Evolutionary conservation across 2,888 invertebrate species (phyloP).

Genomic region (Luperina nickerlii): DNA sequence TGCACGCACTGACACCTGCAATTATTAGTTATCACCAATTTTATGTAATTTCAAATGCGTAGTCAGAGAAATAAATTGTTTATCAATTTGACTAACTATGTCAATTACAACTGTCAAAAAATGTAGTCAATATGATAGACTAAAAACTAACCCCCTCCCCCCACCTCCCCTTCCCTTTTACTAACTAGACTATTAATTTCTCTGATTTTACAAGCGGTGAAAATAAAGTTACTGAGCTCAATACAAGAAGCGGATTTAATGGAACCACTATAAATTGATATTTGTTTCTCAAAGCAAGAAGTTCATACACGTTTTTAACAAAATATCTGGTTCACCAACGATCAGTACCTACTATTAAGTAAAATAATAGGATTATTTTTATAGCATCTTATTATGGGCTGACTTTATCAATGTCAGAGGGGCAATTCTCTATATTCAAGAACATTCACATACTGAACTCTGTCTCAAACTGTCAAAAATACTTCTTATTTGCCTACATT

Average conservation of each 20-base stretch:
- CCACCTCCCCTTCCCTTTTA: no score
- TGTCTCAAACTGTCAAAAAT: no score
- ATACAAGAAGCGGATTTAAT: background rate
- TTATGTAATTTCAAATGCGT: background rate
- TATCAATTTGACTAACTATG: no score
- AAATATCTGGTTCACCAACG: background rate
- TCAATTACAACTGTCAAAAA: no score
- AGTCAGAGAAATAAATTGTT: background rate
- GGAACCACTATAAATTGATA: no score
- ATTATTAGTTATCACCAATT: background rate
- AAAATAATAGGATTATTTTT: constrained; percentile 11
- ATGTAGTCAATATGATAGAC: no score
- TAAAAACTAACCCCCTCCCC: no score
- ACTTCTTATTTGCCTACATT: no score
- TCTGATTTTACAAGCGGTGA: background rate
- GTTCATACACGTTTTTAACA: background rate
- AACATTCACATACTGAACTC: no score
- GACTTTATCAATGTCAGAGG: no score
- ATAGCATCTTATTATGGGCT: background rate
- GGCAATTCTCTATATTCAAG: no score
- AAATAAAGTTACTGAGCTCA: background rate
- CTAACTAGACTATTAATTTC: background rate
- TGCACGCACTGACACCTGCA: background rate
- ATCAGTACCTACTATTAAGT: no score
- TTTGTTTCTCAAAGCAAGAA: background rate